These are phyloP conservation scores for Grantiella picta DNA, from an alignment of 2,113 vertebrate genomes.

Conservation along the genomic window DNA sequence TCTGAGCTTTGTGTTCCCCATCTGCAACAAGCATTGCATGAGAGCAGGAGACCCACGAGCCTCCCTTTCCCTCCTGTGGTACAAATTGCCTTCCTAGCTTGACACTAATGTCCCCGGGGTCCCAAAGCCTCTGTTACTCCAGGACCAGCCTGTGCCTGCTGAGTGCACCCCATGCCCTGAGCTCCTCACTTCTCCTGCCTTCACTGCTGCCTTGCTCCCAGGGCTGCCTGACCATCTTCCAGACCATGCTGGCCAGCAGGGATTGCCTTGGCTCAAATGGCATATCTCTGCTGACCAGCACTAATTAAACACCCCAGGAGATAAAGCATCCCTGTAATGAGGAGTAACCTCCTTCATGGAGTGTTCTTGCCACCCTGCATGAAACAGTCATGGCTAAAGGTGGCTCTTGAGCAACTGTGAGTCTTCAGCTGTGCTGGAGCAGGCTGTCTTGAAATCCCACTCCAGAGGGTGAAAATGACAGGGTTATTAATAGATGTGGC, in stretches of 20 bases:
- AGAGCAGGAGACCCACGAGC: neutral
- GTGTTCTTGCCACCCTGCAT: neutral
- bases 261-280: neutral
- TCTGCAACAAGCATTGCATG: accelerated
- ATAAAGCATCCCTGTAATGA: neutral
- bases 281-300: neutral
- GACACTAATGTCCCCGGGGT: neutral
- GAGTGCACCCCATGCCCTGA: neutral
- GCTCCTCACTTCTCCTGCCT: neutral
- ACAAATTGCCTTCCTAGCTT: neutral
- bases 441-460: neutral
- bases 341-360: neutral
- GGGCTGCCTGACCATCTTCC: neutral
- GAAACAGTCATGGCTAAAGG: neutral
- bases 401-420: neutral
- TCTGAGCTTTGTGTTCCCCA: neutral
- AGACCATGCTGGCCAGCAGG: neutral
- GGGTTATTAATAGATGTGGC: neutral
- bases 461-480: neutral
- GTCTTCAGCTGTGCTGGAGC: neutral
- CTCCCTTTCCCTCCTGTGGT: neutral
- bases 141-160: neutral
- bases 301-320: neutral
- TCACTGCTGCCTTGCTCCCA: neutral
- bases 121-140: neutral